A percentile compares a stretch with the other conserved stretches of the same genome.
Conservation (phyloP, 1,140 invertebrate genomes). For the Callitettix versicolor region DNA sequence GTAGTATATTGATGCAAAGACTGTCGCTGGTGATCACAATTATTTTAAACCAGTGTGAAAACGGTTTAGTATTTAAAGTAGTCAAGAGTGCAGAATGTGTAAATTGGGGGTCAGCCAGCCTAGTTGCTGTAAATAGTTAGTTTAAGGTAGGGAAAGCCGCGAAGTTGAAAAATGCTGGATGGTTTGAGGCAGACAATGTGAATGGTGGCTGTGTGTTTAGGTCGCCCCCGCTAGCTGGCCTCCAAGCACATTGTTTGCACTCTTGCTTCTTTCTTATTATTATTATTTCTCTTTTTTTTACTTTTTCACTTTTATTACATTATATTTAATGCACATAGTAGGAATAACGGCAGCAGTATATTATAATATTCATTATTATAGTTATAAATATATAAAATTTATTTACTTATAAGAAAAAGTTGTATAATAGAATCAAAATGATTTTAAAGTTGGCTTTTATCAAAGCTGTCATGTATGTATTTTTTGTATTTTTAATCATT, state of each 20-base stretch:
- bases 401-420: not conserved
- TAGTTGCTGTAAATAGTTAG: conserved; percentile 13
- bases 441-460: conserved; percentile 14
- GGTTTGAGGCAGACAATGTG: conserved; percentile 26
- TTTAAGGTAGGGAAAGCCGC: conserved; percentile 13
- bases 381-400: not conserved
- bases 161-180: not conserved
- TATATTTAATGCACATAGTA: conserved; percentile 14
- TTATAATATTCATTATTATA: conserved; percentile 2
- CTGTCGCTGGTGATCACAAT: conserved; percentile 14
- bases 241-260: conserved; percentile 33
- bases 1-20: conserved; percentile 19
- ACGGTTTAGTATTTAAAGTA: conserved; percentile 14
- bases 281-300: conserved; percentile 7
- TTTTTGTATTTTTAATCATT: too few relatives aligned
- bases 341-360: conserved; percentile 7
- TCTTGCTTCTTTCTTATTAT: conserved; percentile 23
- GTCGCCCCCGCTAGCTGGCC: conserved; percentile 23
- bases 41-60: conserved; percentile 9
- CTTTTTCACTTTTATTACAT: conserved; percentile 5
- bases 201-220: conserved; percentile 21
- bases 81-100: conserved; percentile 34
- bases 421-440: conserved; percentile 13
- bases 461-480: not conserved
- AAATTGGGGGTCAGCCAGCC: conserved; percentile 29